phyloP scores from a whole-genome alignment of 2,797 vertebrate genomes.

The Acanthis flammea region DNA sequence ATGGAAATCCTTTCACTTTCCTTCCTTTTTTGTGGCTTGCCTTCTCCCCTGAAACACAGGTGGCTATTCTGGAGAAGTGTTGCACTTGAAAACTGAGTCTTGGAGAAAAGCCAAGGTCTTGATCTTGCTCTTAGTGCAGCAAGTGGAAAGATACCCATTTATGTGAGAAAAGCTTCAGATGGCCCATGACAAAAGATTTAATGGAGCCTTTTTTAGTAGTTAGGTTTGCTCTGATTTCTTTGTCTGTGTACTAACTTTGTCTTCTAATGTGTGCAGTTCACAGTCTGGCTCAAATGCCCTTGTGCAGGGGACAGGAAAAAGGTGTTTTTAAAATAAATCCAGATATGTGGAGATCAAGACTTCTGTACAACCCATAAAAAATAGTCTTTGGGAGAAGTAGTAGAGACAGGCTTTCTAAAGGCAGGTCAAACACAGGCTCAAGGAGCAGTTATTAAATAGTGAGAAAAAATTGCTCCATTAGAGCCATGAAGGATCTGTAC shows the following conservation, averaged over 20 bases:
- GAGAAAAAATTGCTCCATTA: background rate
- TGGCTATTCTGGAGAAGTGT: background rate
- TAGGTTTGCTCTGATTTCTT: background rate
- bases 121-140: background rate
- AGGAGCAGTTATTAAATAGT: background rate
- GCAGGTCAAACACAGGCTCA: background rate
- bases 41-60: background rate
- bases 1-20: background rate
- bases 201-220: background rate
- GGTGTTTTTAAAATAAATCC: background rate
- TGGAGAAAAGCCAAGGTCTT: background rate
- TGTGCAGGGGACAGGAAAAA: accelerated
- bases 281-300: background rate
- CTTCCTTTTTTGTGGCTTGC: background rate
- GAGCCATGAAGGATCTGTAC: background rate
- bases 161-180: background rate
- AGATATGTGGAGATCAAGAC: background rate
- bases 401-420: background rate
- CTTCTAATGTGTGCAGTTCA: background rate
- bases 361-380: background rate
- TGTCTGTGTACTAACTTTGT: background rate
- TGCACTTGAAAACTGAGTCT: background rate
- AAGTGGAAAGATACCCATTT: background rate
- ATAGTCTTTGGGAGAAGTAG: background rate
- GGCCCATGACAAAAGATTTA: background rate